Percentiles rank a stretch among this genome's conserved stretches.
Conservation (phyloP, 2,797 vertebrate species). For the Malurus splendens region DNA sequence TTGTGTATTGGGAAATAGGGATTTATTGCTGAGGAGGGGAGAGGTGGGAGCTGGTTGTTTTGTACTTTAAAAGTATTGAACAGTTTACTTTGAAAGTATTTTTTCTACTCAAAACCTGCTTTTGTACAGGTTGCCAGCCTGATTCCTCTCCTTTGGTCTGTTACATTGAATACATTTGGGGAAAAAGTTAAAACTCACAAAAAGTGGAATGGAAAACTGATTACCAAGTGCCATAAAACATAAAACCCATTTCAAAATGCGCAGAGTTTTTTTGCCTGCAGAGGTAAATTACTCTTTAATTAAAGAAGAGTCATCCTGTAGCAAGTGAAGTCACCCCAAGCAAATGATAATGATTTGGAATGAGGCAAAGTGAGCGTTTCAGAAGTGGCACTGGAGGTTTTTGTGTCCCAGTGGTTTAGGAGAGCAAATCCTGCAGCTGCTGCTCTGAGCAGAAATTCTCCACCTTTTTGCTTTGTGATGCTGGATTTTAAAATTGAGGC, state of each 20-base stretch:
- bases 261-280: neutral
- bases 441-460: slow-evolving; percentile 44
- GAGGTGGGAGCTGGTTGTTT: too few species aligned
- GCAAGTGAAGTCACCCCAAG: slow-evolving; percentile 48
- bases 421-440: slow-evolving; percentile 37
- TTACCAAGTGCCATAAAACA: neutral
- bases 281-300: slow-evolving; percentile 55
- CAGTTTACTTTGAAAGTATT: too few species aligned
- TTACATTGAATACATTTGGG: neutral
- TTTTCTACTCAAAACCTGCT: neutral
- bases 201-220: neutral
- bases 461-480: slow-evolving; percentile 26
- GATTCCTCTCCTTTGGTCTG: neutral
- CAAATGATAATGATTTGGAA: slow-evolving; percentile 47
- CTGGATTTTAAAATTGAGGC: slow-evolving; percentile 30
- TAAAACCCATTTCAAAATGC: neutral
- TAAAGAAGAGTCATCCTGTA: slow-evolving; percentile 28
- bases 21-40: too few species aligned
- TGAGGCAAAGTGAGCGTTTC: slow-evolving; percentile 38
- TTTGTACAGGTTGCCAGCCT: neutral
- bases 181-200: neutral
- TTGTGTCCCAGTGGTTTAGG: slow-evolving; percentile 42
- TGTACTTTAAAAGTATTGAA: too few species aligned
- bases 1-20: too few species aligned
- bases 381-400: slow-evolving; percentile 22